Evolutionary conservation across 2,113 vertebrate genomes (phyloP), one percentile per base, ranked within the genome.

Genomic region (Salvelinus sp.): DNA sequence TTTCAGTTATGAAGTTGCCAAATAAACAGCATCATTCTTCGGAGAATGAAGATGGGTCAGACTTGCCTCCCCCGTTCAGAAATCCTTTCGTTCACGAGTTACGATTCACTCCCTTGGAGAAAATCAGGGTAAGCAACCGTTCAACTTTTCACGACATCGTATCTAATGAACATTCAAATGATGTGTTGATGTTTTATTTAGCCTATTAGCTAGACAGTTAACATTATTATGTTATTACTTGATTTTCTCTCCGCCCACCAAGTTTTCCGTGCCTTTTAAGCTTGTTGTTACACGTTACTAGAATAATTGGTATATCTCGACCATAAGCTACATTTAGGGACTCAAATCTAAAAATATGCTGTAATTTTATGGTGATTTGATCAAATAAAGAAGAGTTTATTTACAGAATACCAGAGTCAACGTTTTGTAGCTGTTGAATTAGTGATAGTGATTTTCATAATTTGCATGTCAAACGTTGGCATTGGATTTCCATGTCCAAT

Each of bases 61-160:
- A 85, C 71, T 84, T 87, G 82, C 91, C 89, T 50, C 88, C 90
- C 38, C 91, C 90, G 20, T 85, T 91, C 76, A 88, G 87, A 82
- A 95, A 96, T 86, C 96, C 96, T 2, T 97, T 97, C 91, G 90
- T 92, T 63, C 95, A 97, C 85, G 90, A 94, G 79, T 89, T 95
- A 79, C 93, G 92, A 76, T 80, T 96, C 83, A 91, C 90, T 79
- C 57, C 87, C 75, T 76, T 91, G 79, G 92, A 95, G 81, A 96
- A 95, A 92, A 90, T 94, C 83, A 93, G 95, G 96, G 96, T 97
- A 88, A 94, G 93, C 38, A 57, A 60, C 38, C 25, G 25, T 54
- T 71, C n/a, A 28, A 57, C 47, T 44, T 7, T 22, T 69, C 13
- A 22, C 3, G 20, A 44, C 13, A 22, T 25, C 33, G 54, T 25